A percentile compares a stretch with the other conserved stretches of the same genome.
phyloP scores from a whole-genome alignment of 2,888 invertebrate genomes.

The Rhogogaster chlorosoma region DNA sequence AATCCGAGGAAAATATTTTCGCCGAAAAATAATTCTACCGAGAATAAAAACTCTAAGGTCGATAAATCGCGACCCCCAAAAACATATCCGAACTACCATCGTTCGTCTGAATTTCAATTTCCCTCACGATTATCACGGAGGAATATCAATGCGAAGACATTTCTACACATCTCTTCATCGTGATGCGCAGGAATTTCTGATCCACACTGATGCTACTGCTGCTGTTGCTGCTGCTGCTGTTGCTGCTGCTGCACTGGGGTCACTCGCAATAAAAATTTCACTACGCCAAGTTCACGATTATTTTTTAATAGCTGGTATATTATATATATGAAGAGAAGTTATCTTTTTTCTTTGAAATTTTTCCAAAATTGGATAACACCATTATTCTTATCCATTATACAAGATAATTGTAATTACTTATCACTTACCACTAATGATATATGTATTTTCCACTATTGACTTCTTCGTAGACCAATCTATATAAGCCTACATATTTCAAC shows the following conservation, averaged over 20 bases:
- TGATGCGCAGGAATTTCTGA: background rate
- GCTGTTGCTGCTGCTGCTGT: background rate
- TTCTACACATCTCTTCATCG: conserved; percentile 28
- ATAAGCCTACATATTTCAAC: too few species aligned
- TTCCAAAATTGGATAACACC: too few species aligned
- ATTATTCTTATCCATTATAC: too few species aligned
- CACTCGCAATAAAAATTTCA: background rate
- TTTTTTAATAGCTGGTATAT: too few species aligned
- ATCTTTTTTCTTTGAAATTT: too few species aligned
- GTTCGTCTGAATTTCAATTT: conserved; percentile 23
- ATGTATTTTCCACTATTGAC: too few species aligned
- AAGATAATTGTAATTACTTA: too few species aligned
- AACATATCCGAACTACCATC: background rate
- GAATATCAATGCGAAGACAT: conserved; percentile 62
- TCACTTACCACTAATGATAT: too few species aligned
- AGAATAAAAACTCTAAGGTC: background rate
- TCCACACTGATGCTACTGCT: background rate
- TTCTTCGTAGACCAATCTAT: too few species aligned
- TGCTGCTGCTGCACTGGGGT: background rate
- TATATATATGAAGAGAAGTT: too few species aligned
- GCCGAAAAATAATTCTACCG: background rate
- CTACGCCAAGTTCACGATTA: too few species aligned
- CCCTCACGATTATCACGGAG: background rate
- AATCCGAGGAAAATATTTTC: background rate
- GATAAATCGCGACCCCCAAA: background rate